A percentile compares a stretch with the other conserved stretches of the same genome.
Conservation (phyloP, 2,113 vertebrate species). For the Corythornis cristatus region DNA sequence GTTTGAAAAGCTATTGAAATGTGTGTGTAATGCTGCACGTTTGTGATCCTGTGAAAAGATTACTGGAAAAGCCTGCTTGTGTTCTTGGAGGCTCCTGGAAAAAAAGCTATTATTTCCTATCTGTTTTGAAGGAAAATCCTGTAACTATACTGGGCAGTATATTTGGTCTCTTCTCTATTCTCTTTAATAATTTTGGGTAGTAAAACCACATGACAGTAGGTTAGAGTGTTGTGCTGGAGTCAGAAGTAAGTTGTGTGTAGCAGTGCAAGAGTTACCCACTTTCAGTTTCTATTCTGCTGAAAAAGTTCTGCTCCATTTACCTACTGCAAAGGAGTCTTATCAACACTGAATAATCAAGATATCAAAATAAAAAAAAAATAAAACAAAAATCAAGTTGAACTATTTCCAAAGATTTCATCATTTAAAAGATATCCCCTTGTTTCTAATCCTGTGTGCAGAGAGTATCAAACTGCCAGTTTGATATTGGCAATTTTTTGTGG, state of each 20-base stretch:
- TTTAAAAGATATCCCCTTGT: neutral
- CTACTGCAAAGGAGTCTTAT: neutral
- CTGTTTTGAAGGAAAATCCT: neutral
- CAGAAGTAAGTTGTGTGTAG: neutral
- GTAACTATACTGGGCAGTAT: neutral
- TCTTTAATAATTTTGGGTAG: neutral
- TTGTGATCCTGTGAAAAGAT: neutral
- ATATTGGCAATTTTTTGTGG: neutral
- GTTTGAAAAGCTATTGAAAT: neutral
- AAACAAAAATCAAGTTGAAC: neutral
- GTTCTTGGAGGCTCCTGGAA: neutral
- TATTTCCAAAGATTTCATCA: neutral
- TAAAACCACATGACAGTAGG: neutral
- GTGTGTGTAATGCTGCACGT: fast-evolving
- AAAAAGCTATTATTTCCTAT: neutral
- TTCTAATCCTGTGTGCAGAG: neutral
- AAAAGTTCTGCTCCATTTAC: neutral
- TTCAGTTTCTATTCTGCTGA: neutral
- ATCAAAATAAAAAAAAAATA: no score
- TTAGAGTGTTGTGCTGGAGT: neutral
- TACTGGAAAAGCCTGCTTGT: neutral
- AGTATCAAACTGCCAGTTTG: neutral
- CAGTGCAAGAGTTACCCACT: neutral
- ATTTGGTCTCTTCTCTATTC: neutral
- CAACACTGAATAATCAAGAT: neutral